Percentiles rank a stretch among this genome's conserved stretches.
Evolutionary conservation across 2,888 invertebrate genomes (phyloP).

Genomic region (Drosophila paucipuncta): DNA sequence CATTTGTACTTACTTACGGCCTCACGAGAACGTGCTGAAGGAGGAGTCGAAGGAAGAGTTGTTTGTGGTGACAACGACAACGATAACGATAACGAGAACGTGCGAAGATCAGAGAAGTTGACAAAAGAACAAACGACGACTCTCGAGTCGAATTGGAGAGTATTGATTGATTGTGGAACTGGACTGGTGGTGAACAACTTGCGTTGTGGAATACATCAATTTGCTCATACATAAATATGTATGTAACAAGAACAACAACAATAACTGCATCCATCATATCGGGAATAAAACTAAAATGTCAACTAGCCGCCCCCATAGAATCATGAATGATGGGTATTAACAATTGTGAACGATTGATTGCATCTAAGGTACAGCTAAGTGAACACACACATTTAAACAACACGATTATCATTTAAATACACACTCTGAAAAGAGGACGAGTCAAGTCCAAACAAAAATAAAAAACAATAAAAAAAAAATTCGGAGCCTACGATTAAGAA

Average conservation of each 20-base stretch:
- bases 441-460: not conserved
- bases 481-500: slow-evolving; percentile 9
- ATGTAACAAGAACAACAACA: slow-evolving; percentile 5
- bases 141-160: slow-evolving; percentile 42
- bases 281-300: slow-evolving; percentile 14
- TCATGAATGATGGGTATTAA: slow-evolving; percentile 11
- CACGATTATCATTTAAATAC: slow-evolving; percentile 5
- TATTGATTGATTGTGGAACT: slow-evolving; percentile 21
- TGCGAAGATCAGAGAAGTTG: slow-evolving; percentile 60
- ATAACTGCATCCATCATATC: slow-evolving; percentile 21
- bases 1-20: slow-evolving; percentile 86
- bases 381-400: slow-evolving; percentile 19
- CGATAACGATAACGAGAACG: slow-evolving; percentile 58
- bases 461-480: not conserved
- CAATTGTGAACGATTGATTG: slow-evolving; percentile 11
- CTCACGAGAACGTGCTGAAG: slow-evolving; percentile 71
- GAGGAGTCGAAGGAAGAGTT: slow-evolving; percentile 69
- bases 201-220: slow-evolving; percentile 41
- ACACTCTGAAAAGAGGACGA: not conserved
- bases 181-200: slow-evolving; percentile 46
- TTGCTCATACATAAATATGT: not conserved
- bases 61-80: slow-evolving; percentile 59
- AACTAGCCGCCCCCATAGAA: slow-evolving; percentile 7
- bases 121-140: slow-evolving; percentile 45
- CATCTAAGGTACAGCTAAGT: slow-evolving; percentile 10